Conservation (phyloP, 2,113 vertebrate genomes). For the Plecturocebus donacophilus region DNA sequence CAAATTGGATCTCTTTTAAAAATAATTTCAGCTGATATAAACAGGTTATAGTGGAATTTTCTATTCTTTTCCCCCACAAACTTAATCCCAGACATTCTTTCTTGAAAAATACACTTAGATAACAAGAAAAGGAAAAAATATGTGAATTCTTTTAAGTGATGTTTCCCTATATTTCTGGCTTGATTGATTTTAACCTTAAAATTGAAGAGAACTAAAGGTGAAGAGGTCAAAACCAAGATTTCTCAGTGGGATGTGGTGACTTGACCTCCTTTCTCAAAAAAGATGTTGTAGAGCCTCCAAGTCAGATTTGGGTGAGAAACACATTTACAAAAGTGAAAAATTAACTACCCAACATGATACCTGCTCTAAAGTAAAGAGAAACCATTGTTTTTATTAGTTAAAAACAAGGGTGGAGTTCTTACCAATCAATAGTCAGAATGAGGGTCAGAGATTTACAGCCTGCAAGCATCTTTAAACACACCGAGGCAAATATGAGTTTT, state of each 20-base stretch:
- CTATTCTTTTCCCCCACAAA: not conserved
- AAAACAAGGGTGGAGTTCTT: constrained; percentile 65
- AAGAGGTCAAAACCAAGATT: constrained; percentile 35
- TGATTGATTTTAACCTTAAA: constrained; percentile 3
- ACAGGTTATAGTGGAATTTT: not conserved
- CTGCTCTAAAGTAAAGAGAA: constrained; percentile 77
- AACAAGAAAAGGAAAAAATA: not conserved
- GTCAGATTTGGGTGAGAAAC: constrained; percentile 17
- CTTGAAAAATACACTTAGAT: not conserved
- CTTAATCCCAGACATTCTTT: not conserved
- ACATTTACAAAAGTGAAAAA: constrained; percentile 75
- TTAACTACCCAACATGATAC: constrained; percentile 76
- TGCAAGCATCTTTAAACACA: constrained; percentile 76
- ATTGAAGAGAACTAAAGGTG: not conserved
- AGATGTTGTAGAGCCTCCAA: not conserved
- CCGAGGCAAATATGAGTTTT: constrained; percentile 64
- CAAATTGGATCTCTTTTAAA: not conserved
- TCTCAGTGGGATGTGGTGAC: not conserved
- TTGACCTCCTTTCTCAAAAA: constrained; percentile 42
- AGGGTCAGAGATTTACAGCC: constrained; percentile 76
- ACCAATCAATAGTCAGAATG: constrained; percentile 72
- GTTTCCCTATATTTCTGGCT: not conserved
- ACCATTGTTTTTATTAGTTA: constrained; percentile 76
- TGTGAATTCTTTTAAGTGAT: not conserved
- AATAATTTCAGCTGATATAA: not conserved